Evolutionary conservation across 2,113 vertebrate genomes (phyloP).

Genomic region (Leucoraja erinaceus): DNA sequence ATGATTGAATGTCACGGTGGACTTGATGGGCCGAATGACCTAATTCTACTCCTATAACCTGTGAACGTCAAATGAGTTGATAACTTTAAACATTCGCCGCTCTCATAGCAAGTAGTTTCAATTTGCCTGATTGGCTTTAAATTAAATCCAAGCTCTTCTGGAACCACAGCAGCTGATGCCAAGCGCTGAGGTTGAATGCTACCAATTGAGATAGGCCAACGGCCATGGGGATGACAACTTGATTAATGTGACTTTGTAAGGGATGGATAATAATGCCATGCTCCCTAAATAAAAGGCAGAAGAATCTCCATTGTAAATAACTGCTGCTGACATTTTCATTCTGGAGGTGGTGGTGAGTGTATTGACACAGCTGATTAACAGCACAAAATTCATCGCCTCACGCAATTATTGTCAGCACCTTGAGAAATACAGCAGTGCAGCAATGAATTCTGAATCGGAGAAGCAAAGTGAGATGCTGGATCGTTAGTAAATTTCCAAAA

Average conservation of each 20-base stretch:
- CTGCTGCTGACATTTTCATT: not conserved
- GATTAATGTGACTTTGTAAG: conserved; percentile 7
- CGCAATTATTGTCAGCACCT: not conserved
- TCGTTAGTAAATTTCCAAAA: not conserved
- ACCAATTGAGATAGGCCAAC: conserved; percentile 6
- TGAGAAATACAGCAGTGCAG: not conserved
- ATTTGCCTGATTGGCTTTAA: not conserved
- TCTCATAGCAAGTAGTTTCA: not conserved
- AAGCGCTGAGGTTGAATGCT: not conserved
- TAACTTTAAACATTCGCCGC: not conserved
- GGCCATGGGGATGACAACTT: not conserved
- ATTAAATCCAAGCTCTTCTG: not conserved
- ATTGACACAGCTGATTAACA: conserved; percentile 13
- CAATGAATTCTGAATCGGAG: not conserved
- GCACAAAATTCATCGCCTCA: not conserved
- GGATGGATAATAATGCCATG: not conserved
- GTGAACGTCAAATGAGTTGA: no score
- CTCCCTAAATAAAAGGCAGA: conserved; percentile 3
- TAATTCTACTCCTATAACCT: no score
- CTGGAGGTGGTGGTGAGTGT: not conserved
- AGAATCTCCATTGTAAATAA: conserved; percentile 17
- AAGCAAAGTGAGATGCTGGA: not conserved
- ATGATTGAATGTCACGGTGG: no score
- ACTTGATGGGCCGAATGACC: no score
- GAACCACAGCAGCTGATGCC: not conserved